phyloP scores from a whole-genome alignment of 2,888 invertebrate genomes.

The Diarsia rubi region DNA sequence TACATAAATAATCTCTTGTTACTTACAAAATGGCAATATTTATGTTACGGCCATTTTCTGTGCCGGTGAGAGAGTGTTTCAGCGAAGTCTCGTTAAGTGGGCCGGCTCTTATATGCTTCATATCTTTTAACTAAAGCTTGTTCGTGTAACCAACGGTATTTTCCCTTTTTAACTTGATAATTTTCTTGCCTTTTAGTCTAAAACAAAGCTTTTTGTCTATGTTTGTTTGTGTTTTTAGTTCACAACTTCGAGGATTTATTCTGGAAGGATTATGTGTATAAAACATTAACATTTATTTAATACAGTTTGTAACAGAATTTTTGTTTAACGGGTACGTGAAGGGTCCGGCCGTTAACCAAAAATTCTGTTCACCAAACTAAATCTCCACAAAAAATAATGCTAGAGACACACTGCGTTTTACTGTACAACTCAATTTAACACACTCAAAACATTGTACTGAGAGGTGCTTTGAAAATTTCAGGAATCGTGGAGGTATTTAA shows the following conservation, averaged over 20 bases:
- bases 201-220: not conserved
- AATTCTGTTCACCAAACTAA: too few species aligned
- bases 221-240: not conserved
- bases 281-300: not conserved
- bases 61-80: conserved; percentile 30
- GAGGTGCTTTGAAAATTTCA: too few species aligned
- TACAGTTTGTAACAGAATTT: too few species aligned
- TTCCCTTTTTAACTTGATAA: not conserved
- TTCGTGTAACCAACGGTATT: not conserved
- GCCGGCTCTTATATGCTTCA: conserved; percentile 20
- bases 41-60: conserved; percentile 38
- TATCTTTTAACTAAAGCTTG: conserved; percentile 33
- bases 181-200: not conserved
- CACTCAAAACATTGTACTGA: too few species aligned
- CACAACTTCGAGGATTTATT: not conserved
- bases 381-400: too few species aligned
- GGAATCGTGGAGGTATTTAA: too few species aligned
- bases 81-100: conserved; percentile 40
- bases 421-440: too few species aligned
- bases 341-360: too few species aligned
- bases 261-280: too few species aligned
- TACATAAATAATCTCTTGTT: conserved; percentile 33
- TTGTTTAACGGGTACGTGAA: too few species aligned
- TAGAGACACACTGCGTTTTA: too few species aligned
- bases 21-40: conserved; percentile 38